Base-by-base conservation (phyloP, 1,140 invertebrate genomes). In the Sminthurinus signatus region DNA sequence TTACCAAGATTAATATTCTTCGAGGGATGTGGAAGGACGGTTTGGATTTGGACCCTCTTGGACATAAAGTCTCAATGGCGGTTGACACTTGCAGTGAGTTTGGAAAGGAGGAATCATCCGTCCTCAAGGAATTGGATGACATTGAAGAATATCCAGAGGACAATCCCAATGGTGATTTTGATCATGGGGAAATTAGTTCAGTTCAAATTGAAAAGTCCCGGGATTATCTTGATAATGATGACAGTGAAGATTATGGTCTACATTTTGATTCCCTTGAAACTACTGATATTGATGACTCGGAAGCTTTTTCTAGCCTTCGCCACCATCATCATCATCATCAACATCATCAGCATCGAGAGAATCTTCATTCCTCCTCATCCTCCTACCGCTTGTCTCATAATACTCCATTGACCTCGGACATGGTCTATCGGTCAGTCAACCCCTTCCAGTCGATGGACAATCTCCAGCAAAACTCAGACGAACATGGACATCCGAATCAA, bases 1-100 rank as follows among this genome's bases (percentile, higher is more conserved):
- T 72, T 25, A 69, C 67, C 14, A 64, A 65, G 58, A 56, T 63
- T 2, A 72, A 72, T 43, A 50, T 72, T 14, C 56, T 72, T 1
- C 46, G 61, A 28, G 65, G 62, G 3, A 39, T 67, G 2, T 65
- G 58, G 65, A 58, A 32, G 29, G 55, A 28, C 25, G 42, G 51
- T 1, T n/a, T n/a, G n/a, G n/a, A n/a, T n/a, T n/a, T n/a, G n/a
- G n/a, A n/a, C n/a, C n/a, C n/a, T n/a, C n/a, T n/a, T n/a, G n/a
- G n/a, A n/a, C n/a, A n/a, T n/a, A n/a, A n/a, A n/a, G n/a, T n/a
- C n/a, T n/a, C n/a, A n/a, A n/a, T n/a, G n/a, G 3, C 15, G 19
- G 57, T 36, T n/a, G 23, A 21, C 51, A 14, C 28, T 62, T 25
- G 5, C 5, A 36, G 15, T 19, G 10, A 8, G 12, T 61, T 64